phyloP scores from a whole-genome alignment of 2,797 vertebrate species.

The Gobio occitaniae region DNA sequence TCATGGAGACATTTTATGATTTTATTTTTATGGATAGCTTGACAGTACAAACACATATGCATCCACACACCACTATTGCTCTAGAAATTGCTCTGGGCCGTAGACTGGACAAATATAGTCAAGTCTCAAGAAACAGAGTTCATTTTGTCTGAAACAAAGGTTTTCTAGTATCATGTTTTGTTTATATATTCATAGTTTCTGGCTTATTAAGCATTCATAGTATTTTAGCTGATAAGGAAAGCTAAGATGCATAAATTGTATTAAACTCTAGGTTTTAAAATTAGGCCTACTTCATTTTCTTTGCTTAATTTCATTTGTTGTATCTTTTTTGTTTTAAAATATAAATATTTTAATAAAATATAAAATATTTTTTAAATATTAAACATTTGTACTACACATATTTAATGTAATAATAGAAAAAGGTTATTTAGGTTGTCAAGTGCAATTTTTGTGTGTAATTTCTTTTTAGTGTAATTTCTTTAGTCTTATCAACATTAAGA shows the following conservation, averaged over 20 bases:
- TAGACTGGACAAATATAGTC: background rate
- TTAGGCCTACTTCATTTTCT: background rate
- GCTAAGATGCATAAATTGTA: background rate
- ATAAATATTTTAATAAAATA: background rate
- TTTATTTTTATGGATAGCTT: background rate
- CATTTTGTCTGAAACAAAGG: constrained; percentile 11
- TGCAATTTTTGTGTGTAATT: too few species aligned
- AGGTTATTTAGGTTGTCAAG: background rate
- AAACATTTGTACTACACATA: background rate
- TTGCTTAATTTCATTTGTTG: background rate
- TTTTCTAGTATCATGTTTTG: background rate
- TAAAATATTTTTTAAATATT: too few species aligned
- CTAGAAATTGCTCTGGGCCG: background rate
- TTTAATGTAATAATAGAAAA: background rate
- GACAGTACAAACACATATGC: constrained; percentile 7
- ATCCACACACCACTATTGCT: background rate
- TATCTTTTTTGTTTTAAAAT: background rate
- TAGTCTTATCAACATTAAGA: too few species aligned
- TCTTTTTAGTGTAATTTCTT: too few species aligned
- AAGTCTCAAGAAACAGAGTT: constrained; percentile 14
- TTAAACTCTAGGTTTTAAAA: background rate
- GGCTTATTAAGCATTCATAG: background rate
- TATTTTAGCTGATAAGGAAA: background rate
- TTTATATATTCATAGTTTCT: background rate
- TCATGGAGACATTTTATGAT: background rate